Evolutionary conservation across 2,888 invertebrate species (phyloP), one percentile per base, ranked within the genome.

Genomic region (Rhamnusium bicolor): DNA sequence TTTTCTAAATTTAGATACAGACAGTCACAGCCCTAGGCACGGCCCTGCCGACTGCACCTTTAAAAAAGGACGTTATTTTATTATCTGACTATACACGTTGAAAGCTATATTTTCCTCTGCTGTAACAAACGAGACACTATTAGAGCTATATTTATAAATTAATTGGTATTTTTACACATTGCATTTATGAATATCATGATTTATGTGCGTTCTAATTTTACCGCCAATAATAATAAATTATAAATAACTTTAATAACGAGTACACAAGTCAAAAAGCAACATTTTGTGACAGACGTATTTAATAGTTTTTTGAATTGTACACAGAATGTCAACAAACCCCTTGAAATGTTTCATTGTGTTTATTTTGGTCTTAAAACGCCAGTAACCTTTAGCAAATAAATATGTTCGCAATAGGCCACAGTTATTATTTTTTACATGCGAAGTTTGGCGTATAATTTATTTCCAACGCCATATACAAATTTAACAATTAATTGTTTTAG

Each of bases 101-200:
- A 32, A 32, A 12, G 32, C 8, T 12, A 2, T 12, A 32, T 10
- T 32, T 32, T 32, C 32, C 12, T 1, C 40, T 40, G n/a, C 12
- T n/a, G n/a, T n/a, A n/a, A 14, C 40, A 12, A n/a, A 40, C 0
- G 40, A 40, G 40, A 12, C 40, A n/a, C 40, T n/a, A 40, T n/a
- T 40, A 58, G 32, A 32, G 2, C 53, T 65, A 65, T 65, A 29
- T 65, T 65, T 49, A 32, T 29, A 53, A 40, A 19, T 29, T 19
- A 29, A 16, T 29, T 7, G 53, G 53, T 65, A 65, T 65, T 65
- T 65, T 65, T 65, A 65, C 51, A 63, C n/a, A 32, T 12, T 65
- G 65, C 65, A 65, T 65, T 65, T 19, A 21, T 14, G 53, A 32
- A 16, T 51, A 65, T 51, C 51, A 7, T 7, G 29, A 51, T 12